Evolutionary conservation across 2,888 invertebrate genomes (phyloP).

Genomic region (Drosophila emarginata): DNA sequence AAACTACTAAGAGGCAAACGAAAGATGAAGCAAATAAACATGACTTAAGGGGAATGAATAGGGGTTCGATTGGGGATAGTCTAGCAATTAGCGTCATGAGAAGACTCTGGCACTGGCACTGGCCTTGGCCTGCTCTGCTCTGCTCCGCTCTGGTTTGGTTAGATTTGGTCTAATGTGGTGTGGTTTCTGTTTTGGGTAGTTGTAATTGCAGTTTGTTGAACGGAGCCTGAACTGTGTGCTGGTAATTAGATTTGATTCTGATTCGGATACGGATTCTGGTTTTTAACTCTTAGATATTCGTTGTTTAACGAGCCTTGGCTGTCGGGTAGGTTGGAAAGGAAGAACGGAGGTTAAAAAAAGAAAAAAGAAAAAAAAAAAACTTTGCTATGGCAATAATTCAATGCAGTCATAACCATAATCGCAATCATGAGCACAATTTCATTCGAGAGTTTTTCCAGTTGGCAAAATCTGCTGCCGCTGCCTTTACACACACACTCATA

Average conservation of each 20-base stretch:
- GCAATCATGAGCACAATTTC: conserved; percentile 74
- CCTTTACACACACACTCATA: neutral
- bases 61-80: neutral
- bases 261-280: neutral
- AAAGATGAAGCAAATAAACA: neutral
- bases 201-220: neutral
- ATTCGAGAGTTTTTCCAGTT: conserved; percentile 56
- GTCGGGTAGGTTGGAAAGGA: neutral
- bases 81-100: neutral
- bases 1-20: neutral
- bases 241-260: conserved; percentile 1
- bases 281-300: neutral
- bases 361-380: neutral
- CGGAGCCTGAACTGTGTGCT: neutral
- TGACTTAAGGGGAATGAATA: neutral
- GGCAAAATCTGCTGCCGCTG: conserved; percentile 28
- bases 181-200: neutral
- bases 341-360: no score
- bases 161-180: neutral
- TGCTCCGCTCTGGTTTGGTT: neutral
- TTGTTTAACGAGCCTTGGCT: conserved; percentile 1
- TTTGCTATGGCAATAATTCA: conserved; percentile 14
- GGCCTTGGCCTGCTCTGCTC: neutral
- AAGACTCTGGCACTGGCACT: neutral
- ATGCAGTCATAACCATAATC: conserved; percentile 69